A percentile compares a stretch with the other conserved stretches of the same genome.
Conservation (phyloP, 2,797 vertebrate genomes). For the Bryconaethiops microstoma region DNA sequence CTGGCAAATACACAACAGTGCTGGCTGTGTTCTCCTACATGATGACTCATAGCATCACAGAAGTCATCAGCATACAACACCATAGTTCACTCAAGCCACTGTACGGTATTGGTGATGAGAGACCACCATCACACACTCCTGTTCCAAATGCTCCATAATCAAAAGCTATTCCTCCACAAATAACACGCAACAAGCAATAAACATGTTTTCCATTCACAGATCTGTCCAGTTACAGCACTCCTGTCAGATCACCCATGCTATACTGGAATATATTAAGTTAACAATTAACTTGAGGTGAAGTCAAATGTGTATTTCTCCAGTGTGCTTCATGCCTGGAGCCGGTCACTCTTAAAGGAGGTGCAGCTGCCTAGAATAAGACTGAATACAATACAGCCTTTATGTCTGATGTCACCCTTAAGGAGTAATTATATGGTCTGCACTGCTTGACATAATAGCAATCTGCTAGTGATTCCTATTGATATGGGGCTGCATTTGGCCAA, state of each 20-base stretch:
- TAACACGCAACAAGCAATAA: not conserved
- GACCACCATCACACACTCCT: constrained; percentile 1
- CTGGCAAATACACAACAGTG: constrained; percentile 55
- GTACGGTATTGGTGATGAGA: constrained; percentile 7
- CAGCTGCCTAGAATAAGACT: constrained; percentile 42
- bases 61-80: constrained; percentile 67
- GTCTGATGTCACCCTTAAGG: constrained; percentile 49
- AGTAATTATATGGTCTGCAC: constrained; percentile 38
- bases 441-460: constrained; percentile 52
- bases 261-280: constrained; percentile 12
- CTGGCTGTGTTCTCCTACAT: constrained; percentile 54
- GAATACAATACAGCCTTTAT: constrained; percentile 71
- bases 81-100: constrained; percentile 14
- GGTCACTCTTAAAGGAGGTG: not conserved
- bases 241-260: not conserved
- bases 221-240: not conserved
- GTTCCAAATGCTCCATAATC: not conserved
- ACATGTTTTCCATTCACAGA: not conserved
- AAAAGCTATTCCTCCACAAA: not conserved
- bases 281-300: constrained; percentile 1
- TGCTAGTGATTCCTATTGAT: constrained; percentile 62
- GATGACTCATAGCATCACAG: constrained; percentile 66
- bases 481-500: constrained; percentile 33
- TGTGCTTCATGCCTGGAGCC: constrained; percentile 11
- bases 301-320: constrained; percentile 16